Percentiles rank a stretch among this genome's conserved stretches.
phyloP scores from a whole-genome alignment of 2,113 vertebrate species.

The Chaetorhynchus papuensis region DNA sequence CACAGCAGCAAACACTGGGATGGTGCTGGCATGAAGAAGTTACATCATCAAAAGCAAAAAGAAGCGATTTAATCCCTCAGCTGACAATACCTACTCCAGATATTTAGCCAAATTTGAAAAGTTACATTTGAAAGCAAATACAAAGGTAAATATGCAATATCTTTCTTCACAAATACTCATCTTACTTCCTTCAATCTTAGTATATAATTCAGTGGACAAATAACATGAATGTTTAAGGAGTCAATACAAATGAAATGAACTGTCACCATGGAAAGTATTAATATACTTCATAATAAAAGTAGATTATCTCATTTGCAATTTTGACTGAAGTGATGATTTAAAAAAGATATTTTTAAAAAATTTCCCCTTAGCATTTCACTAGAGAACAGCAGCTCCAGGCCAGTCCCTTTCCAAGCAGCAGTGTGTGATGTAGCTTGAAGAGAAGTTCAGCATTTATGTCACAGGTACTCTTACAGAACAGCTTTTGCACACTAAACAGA shows the following conservation, averaged over 20 bases:
- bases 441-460: neutral
- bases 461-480: neutral
- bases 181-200: neutral
- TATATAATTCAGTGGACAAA: neutral
- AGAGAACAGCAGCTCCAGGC: neutral
- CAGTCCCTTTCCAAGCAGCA: neutral
- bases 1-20: neutral
- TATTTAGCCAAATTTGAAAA: neutral
- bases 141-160: neutral
- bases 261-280: neutral
- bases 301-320: neutral
- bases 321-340: neutral
- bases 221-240: neutral
- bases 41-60: neutral
- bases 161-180: neutral
- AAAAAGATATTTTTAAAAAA: neutral
- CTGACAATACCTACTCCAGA: neutral
- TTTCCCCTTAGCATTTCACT: neutral
- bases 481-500: neutral
- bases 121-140: neutral
- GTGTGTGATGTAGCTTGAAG: neutral
- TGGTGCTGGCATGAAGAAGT: neutral
- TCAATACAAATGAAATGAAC: neutral
- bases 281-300: neutral
- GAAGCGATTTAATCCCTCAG: neutral